These are phyloP conservation scores for Octomys mimax DNA, from an alignment of 2,797 vertebrate genomes.

Conservation along the genomic window DNA sequence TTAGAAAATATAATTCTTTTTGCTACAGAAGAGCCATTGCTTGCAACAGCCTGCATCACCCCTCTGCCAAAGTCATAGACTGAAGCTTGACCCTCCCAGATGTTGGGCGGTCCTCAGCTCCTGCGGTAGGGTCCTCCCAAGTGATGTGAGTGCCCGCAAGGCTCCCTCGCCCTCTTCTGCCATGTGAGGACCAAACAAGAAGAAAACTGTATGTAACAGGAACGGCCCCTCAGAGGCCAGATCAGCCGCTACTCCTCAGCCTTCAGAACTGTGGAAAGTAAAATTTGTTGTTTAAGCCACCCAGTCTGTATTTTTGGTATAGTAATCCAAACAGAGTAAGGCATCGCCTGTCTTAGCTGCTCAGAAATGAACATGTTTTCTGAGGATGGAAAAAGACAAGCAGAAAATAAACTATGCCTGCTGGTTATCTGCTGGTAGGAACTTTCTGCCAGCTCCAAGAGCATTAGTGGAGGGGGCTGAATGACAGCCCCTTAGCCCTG, in stretches of 20 bases:
- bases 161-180: not conserved
- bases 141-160: not conserved
- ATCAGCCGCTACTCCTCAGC: not conserved
- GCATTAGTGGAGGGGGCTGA: not conserved
- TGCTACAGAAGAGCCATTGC: slow-evolving; percentile 31
- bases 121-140: not conserved
- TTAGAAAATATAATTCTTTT: slow-evolving; percentile 44
- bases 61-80: not conserved
- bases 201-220: not conserved
- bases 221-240: not conserved
- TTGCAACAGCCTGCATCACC: not conserved
- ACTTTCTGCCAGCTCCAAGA: not conserved
- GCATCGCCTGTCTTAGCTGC: slow-evolving; percentile 48
- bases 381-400: not conserved
- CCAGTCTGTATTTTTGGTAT: not conserved
- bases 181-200: not conserved
- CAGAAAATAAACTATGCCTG: not conserved
- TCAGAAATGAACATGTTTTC: slow-evolving; percentile 48
- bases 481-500: not conserved
- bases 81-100: not conserved
- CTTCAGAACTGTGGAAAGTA: not conserved
- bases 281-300: not conserved
- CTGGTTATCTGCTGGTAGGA: not conserved
- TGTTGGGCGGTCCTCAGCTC: not conserved
- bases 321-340: not conserved